Conservation (phyloP, 2,113 vertebrate species). For the Merops nubicus region DNA sequence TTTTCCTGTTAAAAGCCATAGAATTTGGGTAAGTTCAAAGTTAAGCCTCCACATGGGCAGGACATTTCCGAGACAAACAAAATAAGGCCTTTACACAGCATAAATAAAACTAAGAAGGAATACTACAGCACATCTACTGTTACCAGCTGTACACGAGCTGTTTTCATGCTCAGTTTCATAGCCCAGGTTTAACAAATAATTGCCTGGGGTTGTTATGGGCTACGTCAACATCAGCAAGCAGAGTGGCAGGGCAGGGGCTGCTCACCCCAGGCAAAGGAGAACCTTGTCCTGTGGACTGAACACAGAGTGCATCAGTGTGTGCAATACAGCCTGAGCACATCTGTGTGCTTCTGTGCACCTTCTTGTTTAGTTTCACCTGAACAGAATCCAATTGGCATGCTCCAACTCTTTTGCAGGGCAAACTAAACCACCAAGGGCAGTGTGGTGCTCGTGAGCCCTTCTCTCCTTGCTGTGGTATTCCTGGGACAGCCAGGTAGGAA, state of each 20-base stretch:
- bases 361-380: background rate
- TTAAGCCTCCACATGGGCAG: background rate
- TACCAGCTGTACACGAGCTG: background rate
- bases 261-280: background rate
- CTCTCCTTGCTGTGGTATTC: background rate
- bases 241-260: background rate
- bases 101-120: background rate
- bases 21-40: background rate
- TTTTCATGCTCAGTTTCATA: background rate
- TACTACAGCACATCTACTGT: background rate
- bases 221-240: rapidly evolving
- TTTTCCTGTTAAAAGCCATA: background rate
- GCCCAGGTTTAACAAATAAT: background rate
- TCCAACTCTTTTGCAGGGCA: background rate
- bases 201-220: background rate
- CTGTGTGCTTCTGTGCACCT: background rate
- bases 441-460: background rate
- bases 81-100: background rate
- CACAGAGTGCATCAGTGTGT: too few species aligned
- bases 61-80: background rate
- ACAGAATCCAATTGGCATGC: background rate
- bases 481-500: background rate
- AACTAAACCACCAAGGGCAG: background rate
- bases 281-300: background rate
- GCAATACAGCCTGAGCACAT: background rate